phyloP scores from a whole-genome alignment of 1,140 invertebrate species.

The Drosophila sp. region DNA sequence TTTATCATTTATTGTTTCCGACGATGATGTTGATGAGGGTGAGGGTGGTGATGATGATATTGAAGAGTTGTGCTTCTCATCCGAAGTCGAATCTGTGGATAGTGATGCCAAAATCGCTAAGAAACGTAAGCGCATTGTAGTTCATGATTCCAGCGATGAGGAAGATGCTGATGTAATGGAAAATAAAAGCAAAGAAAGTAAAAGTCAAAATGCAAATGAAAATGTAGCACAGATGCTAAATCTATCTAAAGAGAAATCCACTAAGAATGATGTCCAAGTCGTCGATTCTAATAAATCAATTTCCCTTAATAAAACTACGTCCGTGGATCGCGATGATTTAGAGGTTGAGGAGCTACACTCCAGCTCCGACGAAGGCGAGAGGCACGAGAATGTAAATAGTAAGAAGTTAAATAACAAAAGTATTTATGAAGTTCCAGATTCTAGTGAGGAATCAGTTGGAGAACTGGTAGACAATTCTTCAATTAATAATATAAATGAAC shows the following conservation, averaged over 20 bases:
- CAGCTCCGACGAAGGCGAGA: conserved; percentile 7
- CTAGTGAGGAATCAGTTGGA: conserved; percentile 12
- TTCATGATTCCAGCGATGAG: conserved; percentile 42
- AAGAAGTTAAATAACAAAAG: background rate
- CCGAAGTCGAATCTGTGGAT: conserved; percentile 28
- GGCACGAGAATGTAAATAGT: background rate
- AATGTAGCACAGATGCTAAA: background rate
- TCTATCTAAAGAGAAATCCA: background rate
- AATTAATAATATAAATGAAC: background rate
- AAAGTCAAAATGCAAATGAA: background rate
- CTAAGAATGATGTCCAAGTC: background rate
- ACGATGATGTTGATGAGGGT: conserved; percentile 49
- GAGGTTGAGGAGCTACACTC: background rate
- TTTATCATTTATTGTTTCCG: conserved; percentile 72
- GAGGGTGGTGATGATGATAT: conserved; percentile 8
- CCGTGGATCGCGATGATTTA: background rate
- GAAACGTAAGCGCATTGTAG: conserved; percentile 57
- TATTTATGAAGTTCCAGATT: conserved; percentile 34
- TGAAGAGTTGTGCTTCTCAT: conserved; percentile 47
- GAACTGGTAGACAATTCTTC: background rate
- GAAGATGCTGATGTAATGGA: background rate
- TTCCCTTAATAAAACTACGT: conserved; percentile 1
- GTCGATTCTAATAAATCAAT: background rate
- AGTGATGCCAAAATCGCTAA: background rate
- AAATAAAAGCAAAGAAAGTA: background rate